Percentiles rank a stretch among this genome's conserved stretches.
These are phyloP conservation scores for Synanceia verrucosa DNA, from an alignment of 2,797 vertebrate genomes.

Conservation along the genomic window DNA sequence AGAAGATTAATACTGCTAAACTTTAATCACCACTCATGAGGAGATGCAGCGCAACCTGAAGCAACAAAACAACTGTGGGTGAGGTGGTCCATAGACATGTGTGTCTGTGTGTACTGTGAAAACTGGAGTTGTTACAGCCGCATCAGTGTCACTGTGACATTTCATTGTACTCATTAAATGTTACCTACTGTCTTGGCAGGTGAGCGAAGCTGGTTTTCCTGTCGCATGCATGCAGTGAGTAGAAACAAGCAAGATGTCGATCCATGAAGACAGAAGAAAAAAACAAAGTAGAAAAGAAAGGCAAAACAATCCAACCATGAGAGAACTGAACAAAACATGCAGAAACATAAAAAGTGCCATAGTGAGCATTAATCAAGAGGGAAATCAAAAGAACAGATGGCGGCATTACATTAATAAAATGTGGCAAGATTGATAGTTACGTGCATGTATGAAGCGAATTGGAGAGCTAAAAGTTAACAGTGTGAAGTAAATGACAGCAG, in stretches of 20 bases:
- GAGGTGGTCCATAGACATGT: background rate
- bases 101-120: background rate
- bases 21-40: background rate
- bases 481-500: constrained; percentile 69
- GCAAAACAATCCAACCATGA: constrained; percentile 50
- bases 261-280: constrained; percentile 52
- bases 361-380: constrained; percentile 40
- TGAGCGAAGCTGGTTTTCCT: constrained; percentile 80
- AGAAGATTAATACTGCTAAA: constrained; percentile 1
- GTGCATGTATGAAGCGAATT: constrained; percentile 56
- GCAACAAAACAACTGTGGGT: background rate
- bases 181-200: constrained; percentile 86
- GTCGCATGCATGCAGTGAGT: constrained; percentile 59
- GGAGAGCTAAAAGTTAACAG: constrained; percentile 71
- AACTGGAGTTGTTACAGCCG: background rate
- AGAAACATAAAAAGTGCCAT: constrained; percentile 29
- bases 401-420: constrained; percentile 49
- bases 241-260: constrained; percentile 48
- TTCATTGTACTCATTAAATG: constrained; percentile 67
- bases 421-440: constrained; percentile 47
- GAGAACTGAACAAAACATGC: constrained; percentile 52
- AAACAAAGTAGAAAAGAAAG: constrained; percentile 28
- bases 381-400: constrained; percentile 60
- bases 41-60: background rate
- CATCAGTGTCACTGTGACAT: background rate